Evolutionary conservation across 2,797 vertebrate genomes (phyloP), one percentile per base, ranked within the genome.

Genomic region (Sparus aurata): DNA sequence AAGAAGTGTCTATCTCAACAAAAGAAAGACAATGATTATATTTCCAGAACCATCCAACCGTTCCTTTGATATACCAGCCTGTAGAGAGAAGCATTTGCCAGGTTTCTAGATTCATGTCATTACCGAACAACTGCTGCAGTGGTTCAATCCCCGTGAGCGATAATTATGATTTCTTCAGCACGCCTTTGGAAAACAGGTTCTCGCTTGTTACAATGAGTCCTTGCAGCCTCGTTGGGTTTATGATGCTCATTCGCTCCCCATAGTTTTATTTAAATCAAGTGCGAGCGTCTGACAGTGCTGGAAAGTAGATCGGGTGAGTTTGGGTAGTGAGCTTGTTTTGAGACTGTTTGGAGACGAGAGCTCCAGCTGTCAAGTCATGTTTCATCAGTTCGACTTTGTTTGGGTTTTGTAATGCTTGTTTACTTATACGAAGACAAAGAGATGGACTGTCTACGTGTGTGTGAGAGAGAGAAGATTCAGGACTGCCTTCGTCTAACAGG

Each of bases 311-410:
- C 12, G 22, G 60, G 57, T 27, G 52, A 70, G 71, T 87, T 89
- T 73, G 76, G 53, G 69, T 67, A 23, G 62, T 34, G 11, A 47
- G 68, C 54, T 84, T 80, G 77, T 88, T 84, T 75, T 53, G 53
- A 85, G 80, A 64, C 57, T 87, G 80, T 89, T 85, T 82, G 71
- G 72, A 87, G 78, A 87, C 3, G 63, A 80, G 52, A 84, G 85
- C 84, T 87, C 76, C 67, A 79, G 81, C 85, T 90, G 87, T 90
- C 86, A 85, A 78, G 79, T 80, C 82, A 23, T 30, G 71, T 89
- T 82, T 86, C 88, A 76, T 90, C 87, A 87, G 67, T 63, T 73
- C 17, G 30, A 54, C 69, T 83, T 75, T 86, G 80, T 86, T 83
- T 81, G 73, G 60, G 25, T 76, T 87, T 61, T 73, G 64, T 82